Evolutionary conservation across 1,140 invertebrate species (phyloP).

Genomic region (Triops longicaudatus): DNA sequence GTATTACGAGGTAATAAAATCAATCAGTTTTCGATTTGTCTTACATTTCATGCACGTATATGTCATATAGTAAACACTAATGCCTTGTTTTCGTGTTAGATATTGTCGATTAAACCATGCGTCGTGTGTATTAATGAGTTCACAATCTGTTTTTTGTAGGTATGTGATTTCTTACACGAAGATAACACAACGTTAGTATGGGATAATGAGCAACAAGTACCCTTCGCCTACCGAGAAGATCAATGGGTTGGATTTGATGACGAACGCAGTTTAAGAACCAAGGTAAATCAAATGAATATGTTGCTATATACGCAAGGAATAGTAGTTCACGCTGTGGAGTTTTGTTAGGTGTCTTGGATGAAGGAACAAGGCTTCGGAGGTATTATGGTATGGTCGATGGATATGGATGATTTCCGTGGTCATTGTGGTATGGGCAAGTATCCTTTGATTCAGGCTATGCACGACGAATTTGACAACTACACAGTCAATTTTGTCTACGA

Average conservation of each 20-base stretch:
- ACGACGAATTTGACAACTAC: conserved; percentile 72
- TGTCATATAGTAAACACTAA: no score
- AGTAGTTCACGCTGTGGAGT: neutral
- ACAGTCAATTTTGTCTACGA: conserved; percentile 76
- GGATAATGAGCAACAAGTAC: conserved; percentile 93
- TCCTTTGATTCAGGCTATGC: conserved; percentile 79
- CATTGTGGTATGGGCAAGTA: conserved; percentile 80
- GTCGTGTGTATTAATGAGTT: conserved; percentile 13
- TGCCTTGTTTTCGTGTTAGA: no score
- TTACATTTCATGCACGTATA: no score
- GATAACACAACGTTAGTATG: conserved; percentile 89
- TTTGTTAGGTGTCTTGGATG: conserved; percentile 76
- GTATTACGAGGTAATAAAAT: conserved; percentile 71
- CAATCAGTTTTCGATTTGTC: neutral
- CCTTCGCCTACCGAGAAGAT: conserved; percentile 80
- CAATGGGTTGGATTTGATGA: conserved; percentile 97
- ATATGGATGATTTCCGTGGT: conserved; percentile 90
- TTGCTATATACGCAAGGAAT: neutral
- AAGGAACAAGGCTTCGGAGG: conserved; percentile 89
- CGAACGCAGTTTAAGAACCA: conserved; percentile 80
- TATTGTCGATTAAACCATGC: no score
- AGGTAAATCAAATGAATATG: conserved; percentile 52
- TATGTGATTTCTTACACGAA: conserved; percentile 82
- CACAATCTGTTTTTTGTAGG: conserved; percentile 39
- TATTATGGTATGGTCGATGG: conserved; percentile 94